Evolutionary conservation across 2,888 invertebrate species (phyloP).

Genomic region (Leptodirus hochenwartii): DNA sequence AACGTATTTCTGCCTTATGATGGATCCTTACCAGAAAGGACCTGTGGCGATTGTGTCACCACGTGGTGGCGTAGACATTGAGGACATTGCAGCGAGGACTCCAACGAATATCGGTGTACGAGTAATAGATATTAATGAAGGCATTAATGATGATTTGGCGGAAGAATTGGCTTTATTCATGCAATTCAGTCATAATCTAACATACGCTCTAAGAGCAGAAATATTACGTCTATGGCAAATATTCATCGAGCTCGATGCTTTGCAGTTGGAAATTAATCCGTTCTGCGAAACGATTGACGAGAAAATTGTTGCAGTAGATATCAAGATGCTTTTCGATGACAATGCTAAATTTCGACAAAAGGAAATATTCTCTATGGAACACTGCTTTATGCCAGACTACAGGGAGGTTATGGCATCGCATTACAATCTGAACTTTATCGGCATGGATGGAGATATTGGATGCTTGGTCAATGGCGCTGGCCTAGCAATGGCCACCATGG

Average conservation of each 20-base stretch:
- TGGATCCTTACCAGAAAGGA: conserved; percentile 76
- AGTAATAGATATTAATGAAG: conserved; percentile 58
- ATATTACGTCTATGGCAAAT: conserved; percentile 69
- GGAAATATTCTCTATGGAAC: conserved; percentile 74
- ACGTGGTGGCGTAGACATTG: conserved; percentile 89
- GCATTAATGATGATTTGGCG: conserved; percentile 45
- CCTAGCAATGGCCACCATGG: conserved; percentile 97
- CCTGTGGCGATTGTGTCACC: conserved; percentile 88
- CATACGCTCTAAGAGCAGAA: conserved; percentile 58
- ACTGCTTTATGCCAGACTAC: conserved; percentile 66
- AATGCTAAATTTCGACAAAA: conserved; percentile 78
- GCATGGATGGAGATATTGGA: conserved; percentile 68
- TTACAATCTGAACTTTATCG: conserved; percentile 78
- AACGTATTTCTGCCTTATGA: conserved; percentile 82
- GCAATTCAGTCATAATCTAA: conserved; percentile 44
- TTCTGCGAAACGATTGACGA: conserved; percentile 79
- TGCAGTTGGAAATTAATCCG: conserved; percentile 93
- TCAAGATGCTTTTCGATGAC: conserved; percentile 92
- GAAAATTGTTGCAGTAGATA: conserved; percentile 83
- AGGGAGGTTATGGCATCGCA: conserved; percentile 73
- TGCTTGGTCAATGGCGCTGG: conserved; percentile 88
- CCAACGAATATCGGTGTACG: conserved; percentile 74
- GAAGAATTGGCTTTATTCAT: conserved; percentile 56
- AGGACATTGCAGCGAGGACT: conserved; percentile 74
- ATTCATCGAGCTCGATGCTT: conserved; percentile 78